Conservation (phyloP, 2,888 invertebrate species). For the Monoplex corrugatus region DNA sequence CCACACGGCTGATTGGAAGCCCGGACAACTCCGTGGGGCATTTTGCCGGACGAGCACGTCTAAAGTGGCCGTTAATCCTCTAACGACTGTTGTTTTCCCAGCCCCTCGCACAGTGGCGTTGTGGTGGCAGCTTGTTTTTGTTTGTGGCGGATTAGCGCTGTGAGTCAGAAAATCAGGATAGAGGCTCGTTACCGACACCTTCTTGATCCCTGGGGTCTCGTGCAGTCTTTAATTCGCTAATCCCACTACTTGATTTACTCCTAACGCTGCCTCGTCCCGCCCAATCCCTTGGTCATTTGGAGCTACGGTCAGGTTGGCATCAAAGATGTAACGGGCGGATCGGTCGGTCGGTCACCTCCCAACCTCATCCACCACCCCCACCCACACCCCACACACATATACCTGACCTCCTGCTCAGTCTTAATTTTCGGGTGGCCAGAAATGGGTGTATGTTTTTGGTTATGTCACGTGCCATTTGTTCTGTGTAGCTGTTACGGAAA, state of each 20-base stretch:
- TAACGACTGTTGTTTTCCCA: neutral
- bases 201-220: neutral
- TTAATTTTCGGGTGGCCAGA: too few species aligned
- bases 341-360: too few species aligned
- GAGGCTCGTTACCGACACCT: slow-evolving; percentile 40
- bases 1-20: neutral
- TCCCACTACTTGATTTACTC: neutral
- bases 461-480: too few species aligned
- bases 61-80: slow-evolving; percentile 24
- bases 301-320: too few species aligned
- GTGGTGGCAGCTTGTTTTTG: neutral
- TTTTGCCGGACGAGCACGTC: neutral
- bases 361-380: too few species aligned
- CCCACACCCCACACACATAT: neutral
- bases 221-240: slow-evolving; percentile 27
- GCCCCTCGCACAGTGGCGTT: neutral
- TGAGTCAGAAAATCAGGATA: slow-evolving; percentile 42
- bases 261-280: neutral
- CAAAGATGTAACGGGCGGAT: too few species aligned
- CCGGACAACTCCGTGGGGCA: neutral
- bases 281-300: neutral
- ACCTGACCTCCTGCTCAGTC: too few species aligned
- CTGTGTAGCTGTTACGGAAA: too few species aligned
- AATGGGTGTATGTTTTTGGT: too few species aligned
- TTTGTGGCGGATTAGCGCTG: slow-evolving; percentile 16